Base-by-base conservation (phyloP, 2,113 vertebrate genomes). In the Eurypyga helias region DNA sequence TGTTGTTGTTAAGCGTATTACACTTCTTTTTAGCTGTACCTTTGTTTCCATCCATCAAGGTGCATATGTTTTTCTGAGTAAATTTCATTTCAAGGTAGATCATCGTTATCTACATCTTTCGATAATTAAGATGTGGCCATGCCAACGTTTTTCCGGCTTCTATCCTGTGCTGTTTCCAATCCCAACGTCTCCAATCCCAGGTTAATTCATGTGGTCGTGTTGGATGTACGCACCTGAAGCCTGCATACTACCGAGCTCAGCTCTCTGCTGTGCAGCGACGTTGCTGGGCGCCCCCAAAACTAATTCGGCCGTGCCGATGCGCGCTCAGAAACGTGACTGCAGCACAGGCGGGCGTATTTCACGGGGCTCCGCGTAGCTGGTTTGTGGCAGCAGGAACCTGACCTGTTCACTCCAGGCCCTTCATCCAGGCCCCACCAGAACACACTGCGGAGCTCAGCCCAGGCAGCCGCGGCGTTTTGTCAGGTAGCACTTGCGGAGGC, bases 251-350 rank as follows among this genome's bases (percentile, higher is more conserved):
- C 34, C 73, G 51, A 21, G 81, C 36, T 86, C 36, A 41, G 55
- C 55, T 70, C 75, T n/a, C 49, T 52, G 23, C 83, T 62, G 15
- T 33, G 17, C 55, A 7, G 36, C 14, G 16, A 57, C n/a, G 69
- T 83, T 10, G 29, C 51, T 58, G 25, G 6, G n/a, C 1, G 0
- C 25, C 49, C 31, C 24, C 48, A 57, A 17, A 51, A 62, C 20
- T 28, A 18, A 13, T 15, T 41, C 0, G 0, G 28, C 0, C 3
- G 17, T 58, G 38, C 28, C 0, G 1, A 5, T 20, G 11, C 7
- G 25, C 1, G 1, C 36, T 76, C 43, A 64, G 62, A 41, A 64
- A 20, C 7, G 29, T 12, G 65, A 29, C 49, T 83, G 57, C 20
- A 10, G 65, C 2, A 1, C 38, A 31, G 62, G 3, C 1, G 7